Conservation (phyloP, 2,888 invertebrate genomes). For the Scaptomyza parva region DNA sequence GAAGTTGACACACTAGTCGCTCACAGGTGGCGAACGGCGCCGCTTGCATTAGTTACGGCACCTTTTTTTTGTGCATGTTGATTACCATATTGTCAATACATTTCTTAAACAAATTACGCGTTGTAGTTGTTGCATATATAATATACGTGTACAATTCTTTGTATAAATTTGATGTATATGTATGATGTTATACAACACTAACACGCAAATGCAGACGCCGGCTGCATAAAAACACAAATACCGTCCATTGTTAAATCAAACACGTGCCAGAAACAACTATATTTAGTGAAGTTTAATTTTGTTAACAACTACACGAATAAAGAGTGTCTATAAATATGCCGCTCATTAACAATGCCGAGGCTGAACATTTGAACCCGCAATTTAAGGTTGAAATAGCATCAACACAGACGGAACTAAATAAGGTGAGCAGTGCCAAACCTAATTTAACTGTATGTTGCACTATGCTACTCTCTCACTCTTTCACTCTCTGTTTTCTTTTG, state of each 20-base stretch:
- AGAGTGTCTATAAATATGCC: slow-evolving; percentile 49
- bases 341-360: slow-evolving; percentile 41
- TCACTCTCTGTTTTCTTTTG: neutral
- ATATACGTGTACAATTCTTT: slow-evolving; percentile 19
- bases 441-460: slow-evolving; percentile 1
- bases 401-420: slow-evolving; percentile 58
- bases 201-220: slow-evolving; percentile 29
- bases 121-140: slow-evolving; percentile 1
- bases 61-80: neutral
- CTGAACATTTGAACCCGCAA: slow-evolving; percentile 58
- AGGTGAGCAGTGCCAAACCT: slow-evolving; percentile 62
- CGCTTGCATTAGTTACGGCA: slow-evolving; percentile 3
- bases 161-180: slow-evolving; percentile 13
- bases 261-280: slow-evolving; percentile 28
- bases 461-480: neutral
- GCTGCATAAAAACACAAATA: slow-evolving; percentile 22
- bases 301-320: slow-evolving; percentile 19
- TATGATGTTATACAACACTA: slow-evolving; percentile 67
- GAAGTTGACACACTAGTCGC: slow-evolving; percentile 31
- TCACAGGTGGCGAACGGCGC: slow-evolving; percentile 27
- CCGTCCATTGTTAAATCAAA: slow-evolving; percentile 25
- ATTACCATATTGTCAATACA: slow-evolving; percentile 14
- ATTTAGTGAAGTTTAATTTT: slow-evolving; percentile 29
- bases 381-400: slow-evolving; percentile 61
- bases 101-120: slow-evolving; percentile 40